Conservation (phyloP, 2,888 invertebrate genomes). For the Parthenolecanium corni region DNA sequence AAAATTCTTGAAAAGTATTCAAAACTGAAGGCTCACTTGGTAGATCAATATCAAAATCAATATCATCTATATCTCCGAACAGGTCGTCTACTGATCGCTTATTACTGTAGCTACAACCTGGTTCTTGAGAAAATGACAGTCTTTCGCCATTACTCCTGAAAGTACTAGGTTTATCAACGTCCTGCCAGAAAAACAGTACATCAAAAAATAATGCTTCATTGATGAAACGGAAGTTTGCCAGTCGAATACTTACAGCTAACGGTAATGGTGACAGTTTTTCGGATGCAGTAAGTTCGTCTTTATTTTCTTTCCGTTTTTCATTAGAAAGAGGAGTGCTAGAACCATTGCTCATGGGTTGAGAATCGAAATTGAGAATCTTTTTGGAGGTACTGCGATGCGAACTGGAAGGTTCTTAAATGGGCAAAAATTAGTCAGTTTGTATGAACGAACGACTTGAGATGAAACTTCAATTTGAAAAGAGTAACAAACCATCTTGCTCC, state of each 20-base stretch:
- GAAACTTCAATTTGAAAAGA: too few species aligned
- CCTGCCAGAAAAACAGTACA: neutral
- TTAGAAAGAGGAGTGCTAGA: too few species aligned
- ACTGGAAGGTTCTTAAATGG: too few species aligned
- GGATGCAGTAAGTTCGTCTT: too few species aligned
- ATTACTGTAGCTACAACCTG: conserved; percentile 21
- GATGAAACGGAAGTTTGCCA: neutral
- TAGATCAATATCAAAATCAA: conserved; percentile 42
- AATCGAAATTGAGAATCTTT: too few species aligned
- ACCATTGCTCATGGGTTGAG: too few species aligned
- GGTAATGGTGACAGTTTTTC: neutral
- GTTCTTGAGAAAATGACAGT: neutral
- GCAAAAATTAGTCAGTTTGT: too few species aligned
- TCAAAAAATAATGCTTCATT: neutral
- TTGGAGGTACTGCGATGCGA: too few species aligned
- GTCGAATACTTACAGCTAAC: neutral
- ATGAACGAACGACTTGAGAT: too few species aligned
- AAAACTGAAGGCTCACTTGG: neutral
- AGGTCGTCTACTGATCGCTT: conserved; percentile 55
- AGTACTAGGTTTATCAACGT: neutral
- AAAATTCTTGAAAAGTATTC: neutral
- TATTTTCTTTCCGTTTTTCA: too few species aligned
- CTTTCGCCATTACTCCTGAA: neutral
- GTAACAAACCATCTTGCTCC: neutral
- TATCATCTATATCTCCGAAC: conserved; percentile 61